These are phyloP conservation scores for Motacilla alba DNA, from an alignment of 2,113 vertebrate species.

Conservation along the genomic window DNA sequence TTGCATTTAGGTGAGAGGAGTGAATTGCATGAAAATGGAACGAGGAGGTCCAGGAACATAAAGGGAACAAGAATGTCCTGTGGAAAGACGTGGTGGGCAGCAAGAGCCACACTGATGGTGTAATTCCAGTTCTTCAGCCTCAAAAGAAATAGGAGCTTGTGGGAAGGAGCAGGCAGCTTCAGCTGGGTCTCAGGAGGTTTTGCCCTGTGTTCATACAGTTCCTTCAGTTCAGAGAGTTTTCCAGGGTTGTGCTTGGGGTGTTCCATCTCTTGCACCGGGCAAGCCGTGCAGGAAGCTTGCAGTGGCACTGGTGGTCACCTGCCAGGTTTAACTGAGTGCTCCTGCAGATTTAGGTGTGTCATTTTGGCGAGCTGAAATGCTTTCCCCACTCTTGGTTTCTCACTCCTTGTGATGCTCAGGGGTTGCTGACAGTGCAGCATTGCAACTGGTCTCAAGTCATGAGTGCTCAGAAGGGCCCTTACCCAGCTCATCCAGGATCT, in stretches of 20 bases:
- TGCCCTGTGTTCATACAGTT: neutral
- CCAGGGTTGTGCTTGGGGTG: neutral
- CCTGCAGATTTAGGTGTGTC: neutral
- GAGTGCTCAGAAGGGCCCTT: neutral
- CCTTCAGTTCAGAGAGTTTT: neutral
- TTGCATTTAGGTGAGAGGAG: neutral
- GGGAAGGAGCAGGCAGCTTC: neutral
- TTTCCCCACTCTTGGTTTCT: accelerated
- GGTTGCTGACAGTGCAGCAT: neutral
- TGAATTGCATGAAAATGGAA: neutral
- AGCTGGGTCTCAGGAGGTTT: neutral
- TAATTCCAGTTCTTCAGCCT: neutral
- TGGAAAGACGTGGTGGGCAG: neutral
- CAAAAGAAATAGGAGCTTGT: neutral
- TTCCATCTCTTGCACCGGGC: neutral
- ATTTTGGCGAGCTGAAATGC: neutral
- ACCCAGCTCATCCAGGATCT: neutral
- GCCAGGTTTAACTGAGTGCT: neutral
- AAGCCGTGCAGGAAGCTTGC: neutral
- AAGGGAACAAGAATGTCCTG: neutral
- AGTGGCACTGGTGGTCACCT: neutral
- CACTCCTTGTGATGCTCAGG: neutral
- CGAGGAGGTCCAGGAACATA: neutral
- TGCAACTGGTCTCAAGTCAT: neutral
- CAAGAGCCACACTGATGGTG: neutral